phyloP scores from a whole-genome alignment of 2,888 invertebrate species.

The Embidobia sp. region DNA sequence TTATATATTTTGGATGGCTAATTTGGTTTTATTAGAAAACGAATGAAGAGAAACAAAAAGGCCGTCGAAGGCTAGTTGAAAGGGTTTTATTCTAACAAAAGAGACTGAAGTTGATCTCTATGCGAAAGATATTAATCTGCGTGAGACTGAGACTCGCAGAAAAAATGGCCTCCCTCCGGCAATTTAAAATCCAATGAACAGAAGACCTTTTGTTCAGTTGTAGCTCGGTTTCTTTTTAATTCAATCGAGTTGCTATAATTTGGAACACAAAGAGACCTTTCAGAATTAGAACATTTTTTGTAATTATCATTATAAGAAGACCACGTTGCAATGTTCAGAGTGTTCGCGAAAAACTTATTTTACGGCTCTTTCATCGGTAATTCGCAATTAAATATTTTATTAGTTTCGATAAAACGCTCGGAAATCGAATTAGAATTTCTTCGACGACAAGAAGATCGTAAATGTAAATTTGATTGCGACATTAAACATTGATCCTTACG shows the following conservation, averaged over 20 bases:
- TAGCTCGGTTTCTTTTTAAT: constrained; percentile 53
- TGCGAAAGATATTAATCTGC: constrained; percentile 68
- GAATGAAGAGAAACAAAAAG: constrained; percentile 11
- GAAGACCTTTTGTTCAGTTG: constrained; percentile 66
- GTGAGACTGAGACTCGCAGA: constrained; percentile 55
- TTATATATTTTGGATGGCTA: constrained; percentile 4
- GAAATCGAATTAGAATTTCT: too few relatives aligned
- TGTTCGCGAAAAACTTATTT: too few relatives aligned
- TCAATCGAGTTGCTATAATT: constrained; percentile 59
- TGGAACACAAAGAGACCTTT: constrained; percentile 58
- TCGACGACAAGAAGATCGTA: not conserved
- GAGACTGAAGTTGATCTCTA: constrained; percentile 64
- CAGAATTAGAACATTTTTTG: constrained; percentile 54
- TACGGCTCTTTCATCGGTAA: too few relatives aligned
- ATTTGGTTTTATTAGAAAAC: constrained; percentile 34
- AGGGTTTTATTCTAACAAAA: constrained; percentile 52
- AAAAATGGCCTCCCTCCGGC: constrained; percentile 64
- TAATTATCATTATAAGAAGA: too few relatives aligned
- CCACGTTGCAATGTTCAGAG: too few relatives aligned
- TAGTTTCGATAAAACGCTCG: too few relatives aligned
- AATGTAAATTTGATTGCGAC: constrained; percentile 6
- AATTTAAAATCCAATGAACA: constrained; percentile 64
- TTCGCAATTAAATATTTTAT: too few relatives aligned
- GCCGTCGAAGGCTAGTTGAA: constrained; percentile 38
- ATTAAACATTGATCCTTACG: constrained; percentile 12